A percentile compares a stretch with the other conserved stretches of the same genome.
Conservation (phyloP, 2,888 invertebrate species). For the Amphimallon solstitiale region DNA sequence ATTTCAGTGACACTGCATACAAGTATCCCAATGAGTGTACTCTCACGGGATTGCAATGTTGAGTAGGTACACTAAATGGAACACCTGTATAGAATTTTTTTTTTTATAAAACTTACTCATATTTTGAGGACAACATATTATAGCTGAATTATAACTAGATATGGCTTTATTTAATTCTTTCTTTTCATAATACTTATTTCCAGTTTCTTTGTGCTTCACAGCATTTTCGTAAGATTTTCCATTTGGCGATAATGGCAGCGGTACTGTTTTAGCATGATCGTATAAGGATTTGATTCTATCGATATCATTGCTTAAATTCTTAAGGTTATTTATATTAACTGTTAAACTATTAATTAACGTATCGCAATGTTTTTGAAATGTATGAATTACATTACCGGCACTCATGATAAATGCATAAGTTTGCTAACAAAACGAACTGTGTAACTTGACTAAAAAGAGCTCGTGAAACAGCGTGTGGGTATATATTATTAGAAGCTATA, state of each 20-base stretch:
- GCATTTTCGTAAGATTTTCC: constrained; percentile 71
- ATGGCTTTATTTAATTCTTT: constrained; percentile 77
- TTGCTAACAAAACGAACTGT: constrained; percentile 1
- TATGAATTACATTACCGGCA: constrained; percentile 13
- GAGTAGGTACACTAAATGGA: too few relatives aligned
- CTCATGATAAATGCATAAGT: constrained; percentile 18
- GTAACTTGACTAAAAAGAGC: background rate
- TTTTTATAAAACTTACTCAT: constrained; percentile 68
- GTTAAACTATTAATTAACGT: constrained; percentile 61
- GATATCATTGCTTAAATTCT: constrained; percentile 70
- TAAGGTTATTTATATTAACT: constrained; percentile 72
- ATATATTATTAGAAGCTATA: constrained; percentile 12
- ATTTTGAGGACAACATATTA: constrained; percentile 73
- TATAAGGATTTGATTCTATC: constrained; percentile 74
- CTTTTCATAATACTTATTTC: constrained; percentile 77
- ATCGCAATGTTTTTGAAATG: constrained; percentile 74
- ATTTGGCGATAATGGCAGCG: constrained; percentile 58
- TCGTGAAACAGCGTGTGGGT: background rate
- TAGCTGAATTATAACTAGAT: constrained; percentile 75
- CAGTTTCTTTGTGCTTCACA: constrained; percentile 73
- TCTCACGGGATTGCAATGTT: too few relatives aligned
- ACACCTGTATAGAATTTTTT: too few relatives aligned
- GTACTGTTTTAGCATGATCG: constrained; percentile 58
- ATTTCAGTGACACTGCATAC: constrained; percentile 3
- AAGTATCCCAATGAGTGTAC: background rate